Base-by-base conservation (phyloP, 2,113 vertebrate genomes). In the Dipodomys merriami region DNA sequence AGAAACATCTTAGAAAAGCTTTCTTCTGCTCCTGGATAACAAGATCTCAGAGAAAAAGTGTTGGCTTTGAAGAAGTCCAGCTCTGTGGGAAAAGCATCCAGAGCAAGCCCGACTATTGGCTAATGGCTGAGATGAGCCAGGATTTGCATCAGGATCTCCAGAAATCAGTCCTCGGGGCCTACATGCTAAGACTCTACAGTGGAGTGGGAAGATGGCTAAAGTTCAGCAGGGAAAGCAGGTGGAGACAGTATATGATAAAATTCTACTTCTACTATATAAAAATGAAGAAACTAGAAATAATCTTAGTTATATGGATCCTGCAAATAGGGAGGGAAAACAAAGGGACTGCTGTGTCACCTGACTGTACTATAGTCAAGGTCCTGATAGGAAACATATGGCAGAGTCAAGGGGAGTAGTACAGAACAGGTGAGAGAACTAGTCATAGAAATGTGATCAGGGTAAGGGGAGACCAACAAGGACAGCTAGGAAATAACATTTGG, bases 231-330 rank as follows among this genome's bases (percentile, higher is more conserved):
- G 20, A 7, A 86, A 30, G n/a, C 33, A 8, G 12, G 22, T 19
- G 65, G 39, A 39, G 12, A 76, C 88, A 9, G 1, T 33, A 12
- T 67, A 67, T 60, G 68, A 30, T 79, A 68, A 77, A 67, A 67
- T 88, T 77, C 35, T 86, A 30, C 29, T 88, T 72, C 9, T 20
- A 35, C 35, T 72, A 35, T 77, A 86, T 65, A 64, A 60, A 93
- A 80, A 25, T 84, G 33, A 62, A 69, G 71, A 33, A 35, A 69
- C 72, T 67, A 60, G 93, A 95, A 88, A 49, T 49, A 44, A 73
- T 35, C 44, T 83, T 33, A 30, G 15, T 49, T 60, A 13, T 62
- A 18, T 39, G 25, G 22, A 62, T 25, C 60, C 19, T 80, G 25
- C 19, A 79, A 71, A 35, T 79, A 72, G 44, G 62, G 22, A 64